Percentiles rank a stretch among this genome's conserved stretches.
phyloP scores from a whole-genome alignment of 2,888 invertebrate genomes.

The Shargacucullia verbasci region DNA sequence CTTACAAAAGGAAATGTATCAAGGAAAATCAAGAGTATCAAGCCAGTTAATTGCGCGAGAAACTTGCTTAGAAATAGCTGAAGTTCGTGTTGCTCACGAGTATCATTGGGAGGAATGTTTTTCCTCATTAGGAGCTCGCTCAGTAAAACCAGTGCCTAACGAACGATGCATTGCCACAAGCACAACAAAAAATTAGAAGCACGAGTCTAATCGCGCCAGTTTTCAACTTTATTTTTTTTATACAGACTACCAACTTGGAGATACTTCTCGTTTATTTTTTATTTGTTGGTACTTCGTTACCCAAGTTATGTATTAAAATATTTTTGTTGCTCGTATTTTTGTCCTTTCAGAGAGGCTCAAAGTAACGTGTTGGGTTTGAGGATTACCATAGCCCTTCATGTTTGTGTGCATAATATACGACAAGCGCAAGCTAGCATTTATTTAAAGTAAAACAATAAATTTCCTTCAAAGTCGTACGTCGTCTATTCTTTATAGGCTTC shows the following conservation, averaged over 20 bases:
- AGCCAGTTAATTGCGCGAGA: slow-evolving; percentile 72
- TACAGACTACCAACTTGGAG: slow-evolving; percentile 27
- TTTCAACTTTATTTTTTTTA: slow-evolving; percentile 43
- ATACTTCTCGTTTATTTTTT: slow-evolving; percentile 37
- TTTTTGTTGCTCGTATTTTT: slow-evolving; percentile 41
- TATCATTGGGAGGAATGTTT: slow-evolving; percentile 72
- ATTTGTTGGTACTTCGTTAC: slow-evolving; percentile 42
- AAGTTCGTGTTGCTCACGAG: slow-evolving; percentile 68
- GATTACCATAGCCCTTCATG: slow-evolving; percentile 35
- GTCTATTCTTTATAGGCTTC: slow-evolving; percentile 1
- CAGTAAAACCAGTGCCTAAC: slow-evolving; percentile 70
- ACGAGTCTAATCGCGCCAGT: slow-evolving; percentile 47
- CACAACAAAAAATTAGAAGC: slow-evolving; percentile 39
- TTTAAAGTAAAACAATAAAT: slow-evolving; percentile 39
- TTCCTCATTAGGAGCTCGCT: slow-evolving; percentile 75
- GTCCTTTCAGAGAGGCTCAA: slow-evolving; percentile 14
- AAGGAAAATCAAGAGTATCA: slow-evolving; percentile 68
- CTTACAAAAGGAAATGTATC: slow-evolving; percentile 61
- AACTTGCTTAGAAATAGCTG: slow-evolving; percentile 67
- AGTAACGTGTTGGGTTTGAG: slow-evolving; percentile 36
- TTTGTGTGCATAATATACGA: slow-evolving; percentile 18
- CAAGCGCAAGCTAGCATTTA: slow-evolving; percentile 13
- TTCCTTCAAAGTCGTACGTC: slow-evolving; percentile 3
- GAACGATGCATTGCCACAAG: slow-evolving; percentile 64
- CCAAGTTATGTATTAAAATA: slow-evolving; percentile 41